Evolutionary conservation across 2,797 vertebrate genomes (phyloP).

Genomic region (Ptychadena robeensis): DNA sequence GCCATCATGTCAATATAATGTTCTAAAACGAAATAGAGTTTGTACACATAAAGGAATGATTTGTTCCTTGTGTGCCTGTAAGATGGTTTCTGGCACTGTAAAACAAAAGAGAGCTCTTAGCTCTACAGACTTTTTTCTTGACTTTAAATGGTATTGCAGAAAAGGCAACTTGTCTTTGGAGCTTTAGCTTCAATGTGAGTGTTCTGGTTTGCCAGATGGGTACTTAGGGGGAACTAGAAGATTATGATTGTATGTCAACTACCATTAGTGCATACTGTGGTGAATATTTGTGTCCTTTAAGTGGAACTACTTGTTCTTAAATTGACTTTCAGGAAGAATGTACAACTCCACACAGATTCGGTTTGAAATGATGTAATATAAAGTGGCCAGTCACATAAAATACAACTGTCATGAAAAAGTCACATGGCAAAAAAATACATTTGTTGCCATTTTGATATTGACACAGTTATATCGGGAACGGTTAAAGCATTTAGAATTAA

Average conservation of each 20-base stretch:
- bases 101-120: neutral
- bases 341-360: too few species aligned
- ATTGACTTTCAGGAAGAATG: too few species aligned
- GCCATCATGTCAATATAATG: neutral
- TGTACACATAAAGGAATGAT: neutral
- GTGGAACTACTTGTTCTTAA: neutral
- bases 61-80: constrained; percentile 3
- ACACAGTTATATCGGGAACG: too few species aligned
- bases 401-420: too few species aligned
- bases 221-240: neutral
- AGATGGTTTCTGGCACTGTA: neutral
- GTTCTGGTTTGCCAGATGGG: neutral
- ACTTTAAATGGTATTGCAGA: neutral
- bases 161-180: neutral
- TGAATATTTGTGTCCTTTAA: neutral
- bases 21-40: neutral
- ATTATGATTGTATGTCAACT: too few species aligned
- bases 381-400: too few species aligned
- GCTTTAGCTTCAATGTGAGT: neutral
- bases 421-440: too few species aligned
- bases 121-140: neutral
- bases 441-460: too few species aligned
- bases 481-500: too few species aligned
- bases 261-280: too few species aligned
- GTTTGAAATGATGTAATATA: too few species aligned